Evolutionary conservation across 2,888 invertebrate species (phyloP).

Genomic region (Sarcophaga variegata): DNA sequence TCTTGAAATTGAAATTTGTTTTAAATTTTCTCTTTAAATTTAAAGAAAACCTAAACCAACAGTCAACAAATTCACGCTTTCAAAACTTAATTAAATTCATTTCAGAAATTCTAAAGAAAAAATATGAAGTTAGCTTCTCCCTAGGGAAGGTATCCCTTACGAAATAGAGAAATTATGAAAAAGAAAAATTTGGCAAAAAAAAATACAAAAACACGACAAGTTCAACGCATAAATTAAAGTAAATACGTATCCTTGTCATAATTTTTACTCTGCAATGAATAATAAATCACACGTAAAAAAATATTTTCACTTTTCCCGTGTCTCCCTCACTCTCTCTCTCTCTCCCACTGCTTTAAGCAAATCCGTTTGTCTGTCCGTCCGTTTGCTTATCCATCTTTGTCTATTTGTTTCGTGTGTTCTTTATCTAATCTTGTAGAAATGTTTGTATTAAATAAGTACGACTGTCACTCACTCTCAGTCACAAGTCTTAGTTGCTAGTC

Average conservation of each 20-base stretch:
- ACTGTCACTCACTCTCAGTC: background rate
- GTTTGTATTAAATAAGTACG: background rate
- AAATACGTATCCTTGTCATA: constrained; percentile 12
- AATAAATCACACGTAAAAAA: constrained; percentile 61
- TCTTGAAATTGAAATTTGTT: background rate
- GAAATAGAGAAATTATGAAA: background rate
- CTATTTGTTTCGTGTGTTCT: constrained; percentile 11
- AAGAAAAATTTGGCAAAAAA: background rate
- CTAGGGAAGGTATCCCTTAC: background rate
- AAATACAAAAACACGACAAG: background rate
- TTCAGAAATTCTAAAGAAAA: background rate
- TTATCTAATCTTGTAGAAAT: constrained; percentile 52
- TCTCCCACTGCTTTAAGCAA: background rate
- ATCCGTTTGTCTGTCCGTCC: background rate
- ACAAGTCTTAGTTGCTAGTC: background rate
- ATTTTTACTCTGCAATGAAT: constrained; percentile 42
- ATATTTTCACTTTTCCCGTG: background rate
- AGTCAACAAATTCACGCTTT: background rate
- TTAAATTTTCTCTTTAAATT: too few species aligned
- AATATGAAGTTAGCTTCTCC: background rate
- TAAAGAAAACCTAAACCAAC: background rate
- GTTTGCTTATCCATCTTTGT: background rate
- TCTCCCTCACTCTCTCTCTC: background rate
- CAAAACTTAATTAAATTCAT: background rate
- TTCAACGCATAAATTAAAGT: constrained; percentile 12